These are phyloP conservation scores for Cacoxenus indagator DNA, from an alignment of 2,888 invertebrate species.

Conservation along the genomic window DNA sequence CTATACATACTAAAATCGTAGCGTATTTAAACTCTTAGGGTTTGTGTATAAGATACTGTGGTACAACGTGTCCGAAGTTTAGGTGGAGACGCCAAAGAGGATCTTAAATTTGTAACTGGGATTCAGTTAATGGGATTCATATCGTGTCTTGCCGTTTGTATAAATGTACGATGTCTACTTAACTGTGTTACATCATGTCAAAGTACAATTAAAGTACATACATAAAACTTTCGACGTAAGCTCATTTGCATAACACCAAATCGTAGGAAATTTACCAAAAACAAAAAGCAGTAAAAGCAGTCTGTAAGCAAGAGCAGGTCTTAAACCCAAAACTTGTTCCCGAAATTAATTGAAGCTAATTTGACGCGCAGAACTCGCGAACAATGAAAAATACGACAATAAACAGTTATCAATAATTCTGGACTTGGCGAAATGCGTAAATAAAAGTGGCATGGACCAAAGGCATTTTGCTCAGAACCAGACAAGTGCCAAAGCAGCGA, in stretches of 20 bases:
- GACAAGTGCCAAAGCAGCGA: neutral
- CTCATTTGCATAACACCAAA: neutral
- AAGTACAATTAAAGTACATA: no score
- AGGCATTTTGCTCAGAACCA: neutral
- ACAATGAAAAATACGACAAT: neutral
- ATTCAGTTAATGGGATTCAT: no score
- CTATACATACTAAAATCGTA: no score
- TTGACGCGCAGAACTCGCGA: neutral
- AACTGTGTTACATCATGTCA: no score
- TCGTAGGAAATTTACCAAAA: neutral
- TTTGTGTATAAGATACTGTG: no score
- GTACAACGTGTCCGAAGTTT: no score
- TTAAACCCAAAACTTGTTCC: slow-evolving; percentile 3
- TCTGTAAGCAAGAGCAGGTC: neutral
- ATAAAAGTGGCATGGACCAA: neutral
- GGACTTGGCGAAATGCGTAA: slow-evolving; percentile 1
- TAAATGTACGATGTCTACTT: no score
- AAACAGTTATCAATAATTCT: slow-evolving; percentile 10
- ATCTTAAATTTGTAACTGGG: no score
- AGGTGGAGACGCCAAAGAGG: no score
- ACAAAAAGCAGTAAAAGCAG: neutral
- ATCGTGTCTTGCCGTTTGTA: no score
- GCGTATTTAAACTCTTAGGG: no score
- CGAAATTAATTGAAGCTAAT: slow-evolving; percentile 5
- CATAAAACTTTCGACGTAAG: no score